Conservation (phyloP, 1,140 invertebrate genomes). For the Apocrypta bakeri region DNA sequence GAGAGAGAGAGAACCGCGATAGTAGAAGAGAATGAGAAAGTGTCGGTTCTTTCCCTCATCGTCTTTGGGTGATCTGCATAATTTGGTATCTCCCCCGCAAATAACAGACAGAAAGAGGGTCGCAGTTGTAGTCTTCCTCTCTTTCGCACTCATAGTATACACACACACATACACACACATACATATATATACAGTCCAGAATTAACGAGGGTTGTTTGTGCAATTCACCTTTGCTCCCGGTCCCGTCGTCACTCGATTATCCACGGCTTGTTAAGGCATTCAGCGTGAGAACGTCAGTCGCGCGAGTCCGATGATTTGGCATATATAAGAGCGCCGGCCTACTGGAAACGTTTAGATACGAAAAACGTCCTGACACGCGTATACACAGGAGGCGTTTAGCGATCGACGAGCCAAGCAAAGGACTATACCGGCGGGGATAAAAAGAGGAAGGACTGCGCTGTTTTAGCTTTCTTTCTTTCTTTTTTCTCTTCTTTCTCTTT, state of each 20-base stretch:
- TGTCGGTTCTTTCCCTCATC: background rate
- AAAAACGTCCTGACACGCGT: slow-evolving; percentile 13
- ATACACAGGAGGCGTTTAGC: background rate
- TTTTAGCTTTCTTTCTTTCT: slow-evolving; percentile 40
- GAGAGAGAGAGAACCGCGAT: background rate
- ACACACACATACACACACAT: no score
- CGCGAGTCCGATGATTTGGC: slow-evolving; percentile 67
- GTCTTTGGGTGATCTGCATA: slow-evolving; percentile 67
- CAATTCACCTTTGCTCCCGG: slow-evolving; percentile 67
- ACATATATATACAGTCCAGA: no score
- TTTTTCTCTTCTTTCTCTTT: no score
- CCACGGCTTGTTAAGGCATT: slow-evolving; percentile 70
- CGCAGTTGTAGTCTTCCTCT: slow-evolving; percentile 45
- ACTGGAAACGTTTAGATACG: slow-evolving; percentile 55
- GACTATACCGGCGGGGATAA: slow-evolving; percentile 1
- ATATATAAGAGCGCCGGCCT: slow-evolving; percentile 58
- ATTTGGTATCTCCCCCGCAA: slow-evolving; percentile 55
- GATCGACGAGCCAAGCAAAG: background rate
- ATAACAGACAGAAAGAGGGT: slow-evolving; percentile 29
- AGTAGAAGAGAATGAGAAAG: slow-evolving; percentile 20
- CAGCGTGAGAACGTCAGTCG: slow-evolving; percentile 45
- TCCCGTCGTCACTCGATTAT: slow-evolving; percentile 67
- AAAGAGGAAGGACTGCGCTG: background rate
- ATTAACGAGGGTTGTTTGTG: slow-evolving; percentile 73
- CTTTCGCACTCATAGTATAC: slow-evolving; percentile 50